phyloP scores from a whole-genome alignment of 2,888 invertebrate genomes.

The Toxonevra muliebris region DNA sequence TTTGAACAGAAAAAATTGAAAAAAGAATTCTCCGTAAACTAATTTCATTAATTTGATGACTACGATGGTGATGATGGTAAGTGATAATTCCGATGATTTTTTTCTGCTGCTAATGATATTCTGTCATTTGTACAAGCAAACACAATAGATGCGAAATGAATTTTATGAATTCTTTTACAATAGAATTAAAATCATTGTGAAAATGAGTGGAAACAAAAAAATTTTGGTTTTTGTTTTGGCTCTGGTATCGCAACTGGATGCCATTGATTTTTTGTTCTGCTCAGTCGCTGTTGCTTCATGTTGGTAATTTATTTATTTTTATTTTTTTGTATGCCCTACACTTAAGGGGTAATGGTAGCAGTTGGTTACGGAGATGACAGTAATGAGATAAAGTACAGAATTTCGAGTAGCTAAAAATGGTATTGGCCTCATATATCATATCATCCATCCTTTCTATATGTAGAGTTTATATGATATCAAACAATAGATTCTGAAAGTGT shows the following conservation, averaged over 20 bases:
- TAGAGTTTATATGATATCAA: too few relatives aligned
- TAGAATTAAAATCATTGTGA: slow-evolving; percentile 29
- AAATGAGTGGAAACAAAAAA: slow-evolving; percentile 18
- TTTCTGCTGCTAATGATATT: slow-evolving; percentile 29
- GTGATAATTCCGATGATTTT: slow-evolving; percentile 12
- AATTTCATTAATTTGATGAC: slow-evolving; percentile 29
- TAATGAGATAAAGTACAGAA: too few relatives aligned
- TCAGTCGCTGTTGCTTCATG: neutral
- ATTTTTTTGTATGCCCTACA: slow-evolving; percentile 9
- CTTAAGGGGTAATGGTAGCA: too few relatives aligned
- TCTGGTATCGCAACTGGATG: slow-evolving; percentile 7
- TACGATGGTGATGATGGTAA: too few relatives aligned
- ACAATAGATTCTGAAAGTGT: too few relatives aligned
- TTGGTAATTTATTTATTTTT: slow-evolving; percentile 12
- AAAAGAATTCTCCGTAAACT: slow-evolving; percentile 20
- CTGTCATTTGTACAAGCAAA: neutral
- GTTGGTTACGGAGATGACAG: too few relatives aligned
- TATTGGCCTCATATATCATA: too few relatives aligned
- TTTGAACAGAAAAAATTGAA: neutral
- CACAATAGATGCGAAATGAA: too few relatives aligned
- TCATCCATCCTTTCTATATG: too few relatives aligned
- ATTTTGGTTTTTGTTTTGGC: slow-evolving; percentile 16
- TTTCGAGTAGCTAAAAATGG: too few relatives aligned
- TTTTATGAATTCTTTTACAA: slow-evolving; percentile 29
- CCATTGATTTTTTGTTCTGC: slow-evolving; percentile 18